Base-by-base conservation (phyloP, 2,888 invertebrate genomes). In the Hirtodrosophila confusa region DNA sequence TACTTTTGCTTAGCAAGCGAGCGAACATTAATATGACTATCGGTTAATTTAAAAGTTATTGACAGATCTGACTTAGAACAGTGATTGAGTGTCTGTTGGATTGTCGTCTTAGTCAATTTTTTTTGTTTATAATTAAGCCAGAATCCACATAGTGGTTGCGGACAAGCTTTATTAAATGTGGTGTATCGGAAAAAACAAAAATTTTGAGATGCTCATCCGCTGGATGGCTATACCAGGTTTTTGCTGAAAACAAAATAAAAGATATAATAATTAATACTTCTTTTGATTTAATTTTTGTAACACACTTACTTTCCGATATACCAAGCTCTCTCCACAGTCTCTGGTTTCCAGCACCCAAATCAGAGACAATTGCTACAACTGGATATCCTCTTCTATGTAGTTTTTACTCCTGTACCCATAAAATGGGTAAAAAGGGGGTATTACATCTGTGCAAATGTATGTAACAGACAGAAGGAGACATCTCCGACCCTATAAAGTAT, bases 141-240 rank as follows among this genome's bases (percentile, higher is more conserved):
- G 55, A 29, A 1, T 45, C 29, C 8, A 62, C n/a, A 11, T 55
- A 50, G 10, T 61, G 53, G 47, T 48, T 43, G 31, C 41, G 61
- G 36, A 61, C 10, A 7, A 61, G 35, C 23, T 48, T 50, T 9
- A 50, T n/a, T 2, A 45, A 27, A 27, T 62, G 33, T 29, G 54
- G 39, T 1, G 40, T 35, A 41, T 56, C 50, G 7, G 48, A 62
- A 50, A 62, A 62, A 12, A 50, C 48, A 11, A 55, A 41, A 12
- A 55, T 39, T 29, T 62, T 62, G 4, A 64, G n/a, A 7, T 47
- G 2, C 3, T 27, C 47, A 43, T 51, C 43, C n/a, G 47, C 17
- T 31, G 63, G 56, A 41, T 57, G 63, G 51, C 50, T 57, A 53
- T 57, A 57, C 48, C 51, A 48, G 10, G 48, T 64, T 33, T 48